These are phyloP conservation scores for Erynnis tages DNA, from an alignment of 2,888 invertebrate species.

Conservation along the genomic window DNA sequence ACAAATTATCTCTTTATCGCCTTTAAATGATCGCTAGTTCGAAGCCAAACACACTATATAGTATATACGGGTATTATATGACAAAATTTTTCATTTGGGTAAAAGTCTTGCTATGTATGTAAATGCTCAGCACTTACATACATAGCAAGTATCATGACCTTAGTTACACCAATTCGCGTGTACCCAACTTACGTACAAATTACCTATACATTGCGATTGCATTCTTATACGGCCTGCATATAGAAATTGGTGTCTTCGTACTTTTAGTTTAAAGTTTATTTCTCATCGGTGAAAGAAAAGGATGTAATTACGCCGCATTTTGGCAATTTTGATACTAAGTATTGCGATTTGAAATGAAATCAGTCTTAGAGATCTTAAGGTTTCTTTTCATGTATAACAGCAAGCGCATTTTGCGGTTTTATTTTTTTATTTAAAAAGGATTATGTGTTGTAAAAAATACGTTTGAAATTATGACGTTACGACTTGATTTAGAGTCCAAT, in stretches of 20 bases:
- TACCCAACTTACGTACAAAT: constrained; percentile 38
- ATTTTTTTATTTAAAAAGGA: constrained; percentile 8
- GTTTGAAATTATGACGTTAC: constrained; percentile 11
- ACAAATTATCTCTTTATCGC: too few species aligned
- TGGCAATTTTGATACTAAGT: constrained; percentile 14
- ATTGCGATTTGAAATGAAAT: constrained; percentile 9
- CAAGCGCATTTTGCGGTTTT: constrained; percentile 21
- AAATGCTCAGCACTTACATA: constrained; percentile 28
- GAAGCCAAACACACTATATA: too few species aligned
- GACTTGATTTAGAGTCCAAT: constrained; percentile 30
- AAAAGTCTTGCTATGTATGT: background rate
- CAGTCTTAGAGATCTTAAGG: constrained; percentile 22
- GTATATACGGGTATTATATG: too few species aligned
- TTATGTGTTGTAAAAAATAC: background rate
- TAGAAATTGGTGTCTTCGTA: constrained; percentile 29
- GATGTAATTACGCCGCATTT: constrained; percentile 22
- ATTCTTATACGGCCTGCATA: constrained; percentile 28
- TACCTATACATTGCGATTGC: constrained; percentile 36
- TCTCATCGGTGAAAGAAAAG: background rate
- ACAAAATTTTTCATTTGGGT: too few species aligned
- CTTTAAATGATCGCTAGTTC: too few species aligned
- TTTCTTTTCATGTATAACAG: constrained; percentile 19
- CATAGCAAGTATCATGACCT: constrained; percentile 44
- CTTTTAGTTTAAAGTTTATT: constrained; percentile 5
- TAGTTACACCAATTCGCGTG: constrained; percentile 42